Percentiles rank a stretch among this genome's conserved stretches.
phyloP scores from a whole-genome alignment of 53 echinoderm and acorn worm species.

The Patiria pectinifera region DNA sequence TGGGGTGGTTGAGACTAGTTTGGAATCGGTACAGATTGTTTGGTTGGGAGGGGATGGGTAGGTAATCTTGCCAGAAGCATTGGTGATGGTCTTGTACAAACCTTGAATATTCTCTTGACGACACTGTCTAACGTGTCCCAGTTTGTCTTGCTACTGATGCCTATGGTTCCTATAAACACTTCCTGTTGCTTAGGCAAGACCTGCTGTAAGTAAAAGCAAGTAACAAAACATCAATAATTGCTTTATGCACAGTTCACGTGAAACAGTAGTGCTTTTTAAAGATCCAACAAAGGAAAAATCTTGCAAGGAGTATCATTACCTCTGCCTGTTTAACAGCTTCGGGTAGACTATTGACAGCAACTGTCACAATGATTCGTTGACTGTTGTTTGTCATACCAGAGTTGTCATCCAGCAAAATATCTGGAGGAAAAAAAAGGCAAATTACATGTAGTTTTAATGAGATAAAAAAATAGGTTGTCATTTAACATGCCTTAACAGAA shows the following conservation, averaged over 20 bases:
- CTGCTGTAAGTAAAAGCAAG: constrained; percentile 50
- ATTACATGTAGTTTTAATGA: neutral
- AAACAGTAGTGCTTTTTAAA: neutral
- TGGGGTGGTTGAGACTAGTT: neutral
- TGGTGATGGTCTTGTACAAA: constrained; percentile 21
- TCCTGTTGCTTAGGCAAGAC: constrained; percentile 63
- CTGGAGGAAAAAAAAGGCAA: constrained; percentile 20
- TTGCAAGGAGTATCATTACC: constrained; percentile 53
- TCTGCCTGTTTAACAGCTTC: constrained; percentile 74
- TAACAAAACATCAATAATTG: neutral
- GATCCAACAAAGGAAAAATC: neutral
- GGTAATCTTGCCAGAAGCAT: neutral
- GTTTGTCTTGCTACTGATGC: constrained; percentile 98
- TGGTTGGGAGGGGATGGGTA: neutral
- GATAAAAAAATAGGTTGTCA: neutral
- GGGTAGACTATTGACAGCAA: constrained; percentile 73
- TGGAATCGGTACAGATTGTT: neutral
- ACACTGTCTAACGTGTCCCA: constrained; percentile 99
- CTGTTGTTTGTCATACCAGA: constrained; percentile 98
- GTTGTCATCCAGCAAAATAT: constrained; percentile 97
- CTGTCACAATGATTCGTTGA: constrained; percentile 92
- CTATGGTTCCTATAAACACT: constrained; percentile 94
- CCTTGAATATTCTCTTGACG: constrained; percentile 99
- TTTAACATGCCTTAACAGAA: neutral
- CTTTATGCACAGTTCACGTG: neutral